Percentiles rank a stretch among this genome's conserved stretches.
Conservation (phyloP, 2,113 vertebrate genomes). For the Prionailurus bengalensis region DNA sequence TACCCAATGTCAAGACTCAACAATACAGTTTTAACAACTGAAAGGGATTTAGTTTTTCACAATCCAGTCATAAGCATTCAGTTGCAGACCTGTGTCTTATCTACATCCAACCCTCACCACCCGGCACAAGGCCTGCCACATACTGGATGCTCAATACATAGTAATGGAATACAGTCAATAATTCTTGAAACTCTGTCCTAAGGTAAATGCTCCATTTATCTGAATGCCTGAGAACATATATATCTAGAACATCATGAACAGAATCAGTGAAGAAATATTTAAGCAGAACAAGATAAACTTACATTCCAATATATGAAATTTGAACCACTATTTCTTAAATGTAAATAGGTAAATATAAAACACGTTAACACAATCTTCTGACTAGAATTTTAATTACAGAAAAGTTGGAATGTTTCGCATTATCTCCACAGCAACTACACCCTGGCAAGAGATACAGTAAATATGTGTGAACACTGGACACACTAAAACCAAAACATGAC, state of each 20-base stretch:
- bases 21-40: not conserved
- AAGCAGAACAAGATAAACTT: not conserved
- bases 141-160: not conserved
- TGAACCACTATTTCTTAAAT: constrained; percentile 35
- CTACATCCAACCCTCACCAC: not conserved
- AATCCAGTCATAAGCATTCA: not conserved
- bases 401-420: constrained; percentile 44
- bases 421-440: constrained; percentile 28
- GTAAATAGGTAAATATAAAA: constrained; percentile 54
- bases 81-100: not conserved
- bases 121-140: not conserved
- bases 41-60: not conserved
- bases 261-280: constrained; percentile 38
- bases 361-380: constrained; percentile 20
- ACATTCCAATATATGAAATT: not conserved
- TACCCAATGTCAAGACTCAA: not conserved
- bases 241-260: constrained; percentile 11
- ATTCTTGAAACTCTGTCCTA: not conserved
- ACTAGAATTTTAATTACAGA: constrained; percentile 52
- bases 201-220: not conserved
- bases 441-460: constrained; percentile 30
- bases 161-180: not conserved
- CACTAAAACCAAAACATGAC: constrained; percentile 52
- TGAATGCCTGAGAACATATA: not conserved
- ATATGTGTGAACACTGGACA: constrained; percentile 44